Conservation (phyloP, 2,888 invertebrate genomes). For the Nasonia oneida region DNA sequence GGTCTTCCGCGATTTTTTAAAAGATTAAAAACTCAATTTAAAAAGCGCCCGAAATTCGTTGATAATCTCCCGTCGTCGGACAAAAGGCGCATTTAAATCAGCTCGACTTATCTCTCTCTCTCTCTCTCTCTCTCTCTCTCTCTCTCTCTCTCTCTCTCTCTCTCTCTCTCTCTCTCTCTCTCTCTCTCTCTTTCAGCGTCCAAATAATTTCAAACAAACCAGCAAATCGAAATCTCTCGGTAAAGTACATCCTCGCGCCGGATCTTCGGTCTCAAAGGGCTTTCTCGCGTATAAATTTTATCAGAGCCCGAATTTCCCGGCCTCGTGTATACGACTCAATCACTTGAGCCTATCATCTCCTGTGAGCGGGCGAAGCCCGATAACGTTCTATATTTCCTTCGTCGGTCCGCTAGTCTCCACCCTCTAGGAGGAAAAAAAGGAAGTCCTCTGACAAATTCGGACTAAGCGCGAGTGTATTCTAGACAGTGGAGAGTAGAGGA, state of each 20-base stretch:
- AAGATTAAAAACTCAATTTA: constrained; percentile 34
- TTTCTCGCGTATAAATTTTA: constrained; percentile 24
- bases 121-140: too few relatives aligned
- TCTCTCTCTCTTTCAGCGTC: background rate
- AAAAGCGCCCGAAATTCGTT: background rate
- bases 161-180: background rate
- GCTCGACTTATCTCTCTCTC: background rate
- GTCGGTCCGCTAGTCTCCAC: background rate
- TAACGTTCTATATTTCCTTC: background rate
- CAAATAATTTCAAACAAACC: background rate
- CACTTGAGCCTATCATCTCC: constrained; percentile 18
- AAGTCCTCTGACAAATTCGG: background rate
- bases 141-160: background rate
- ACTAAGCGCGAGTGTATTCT: background rate
- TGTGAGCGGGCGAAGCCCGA: constrained; percentile 6
- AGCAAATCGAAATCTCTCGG: background rate
- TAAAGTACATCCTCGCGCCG: too few relatives aligned
- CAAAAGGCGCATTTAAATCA: too few relatives aligned
- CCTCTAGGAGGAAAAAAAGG: background rate
- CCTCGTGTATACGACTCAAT: constrained; percentile 42
- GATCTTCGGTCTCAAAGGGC: constrained; percentile 21
- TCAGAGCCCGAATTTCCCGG: constrained; percentile 36
- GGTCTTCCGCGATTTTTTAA: constrained; percentile 30
- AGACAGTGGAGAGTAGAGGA: background rate
- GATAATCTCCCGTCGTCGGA: too few relatives aligned